Percentiles rank a stretch among this genome's conserved stretches.
Evolutionary conservation across 2,888 invertebrate genomes (phyloP).

Genomic region (Drosophila borborema): DNA sequence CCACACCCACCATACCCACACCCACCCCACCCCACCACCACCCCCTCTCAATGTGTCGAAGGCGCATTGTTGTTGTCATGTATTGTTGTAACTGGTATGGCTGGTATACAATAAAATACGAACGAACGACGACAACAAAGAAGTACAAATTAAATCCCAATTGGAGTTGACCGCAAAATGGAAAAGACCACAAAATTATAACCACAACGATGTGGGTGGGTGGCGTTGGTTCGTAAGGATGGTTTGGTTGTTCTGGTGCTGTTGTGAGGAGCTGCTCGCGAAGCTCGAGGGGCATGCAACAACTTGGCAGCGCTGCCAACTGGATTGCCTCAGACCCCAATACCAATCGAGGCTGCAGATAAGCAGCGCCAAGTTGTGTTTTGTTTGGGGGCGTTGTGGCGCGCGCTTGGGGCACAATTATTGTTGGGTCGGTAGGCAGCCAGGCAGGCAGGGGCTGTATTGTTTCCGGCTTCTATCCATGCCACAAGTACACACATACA

Average conservation of each 20-base stretch:
- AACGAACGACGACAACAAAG: slow-evolving; percentile 81
- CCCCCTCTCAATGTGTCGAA: slow-evolving; percentile 57
- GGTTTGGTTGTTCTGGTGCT: too few relatives aligned
- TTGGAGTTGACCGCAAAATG: slow-evolving; percentile 82
- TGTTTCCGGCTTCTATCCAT: slow-evolving; percentile 14
- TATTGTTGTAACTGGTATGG: slow-evolving; percentile 49
- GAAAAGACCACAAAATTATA: slow-evolving; percentile 80
- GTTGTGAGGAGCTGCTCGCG: background rate
- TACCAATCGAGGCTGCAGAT: slow-evolving; percentile 65
- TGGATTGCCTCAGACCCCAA: slow-evolving; percentile 16
- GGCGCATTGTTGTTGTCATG: slow-evolving; percentile 64
- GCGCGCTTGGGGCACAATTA: slow-evolving; percentile 63
- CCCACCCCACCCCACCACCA: too few relatives aligned
- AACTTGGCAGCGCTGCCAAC: slow-evolving; percentile 63
- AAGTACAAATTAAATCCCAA: slow-evolving; percentile 82
- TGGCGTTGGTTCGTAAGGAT: background rate
- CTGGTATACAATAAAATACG: slow-evolving; percentile 75
- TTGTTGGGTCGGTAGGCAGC: slow-evolving; percentile 17
- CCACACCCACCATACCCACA: too few relatives aligned
- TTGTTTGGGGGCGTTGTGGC: slow-evolving; percentile 78
- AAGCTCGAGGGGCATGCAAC: slow-evolving; percentile 34
- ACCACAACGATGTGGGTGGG: slow-evolving; percentile 73
- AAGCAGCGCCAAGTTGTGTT: slow-evolving; percentile 77
- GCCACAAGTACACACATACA: background rate
- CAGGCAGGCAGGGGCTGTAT: background rate